phyloP scores from a whole-genome alignment of 2,113 vertebrate genomes.

The Scolopax mira region DNA sequence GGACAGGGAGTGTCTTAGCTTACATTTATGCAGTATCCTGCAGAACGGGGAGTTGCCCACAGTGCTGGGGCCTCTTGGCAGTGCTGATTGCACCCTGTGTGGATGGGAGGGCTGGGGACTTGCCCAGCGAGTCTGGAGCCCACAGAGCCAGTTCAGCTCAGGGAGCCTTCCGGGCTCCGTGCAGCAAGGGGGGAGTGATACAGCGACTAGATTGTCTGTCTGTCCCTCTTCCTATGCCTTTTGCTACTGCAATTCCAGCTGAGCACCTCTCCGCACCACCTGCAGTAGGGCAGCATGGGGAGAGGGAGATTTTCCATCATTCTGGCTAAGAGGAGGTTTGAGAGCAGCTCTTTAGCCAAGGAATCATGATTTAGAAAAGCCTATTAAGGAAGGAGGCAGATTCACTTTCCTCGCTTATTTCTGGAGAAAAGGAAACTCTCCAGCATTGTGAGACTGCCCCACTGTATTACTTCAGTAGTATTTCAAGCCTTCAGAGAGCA shows the following conservation, averaged over 20 bases:
- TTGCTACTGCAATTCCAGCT: neutral
- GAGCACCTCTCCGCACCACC: neutral
- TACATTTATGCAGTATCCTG: neutral
- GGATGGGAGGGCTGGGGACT: neutral
- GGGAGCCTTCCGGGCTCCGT: neutral
- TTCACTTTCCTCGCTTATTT: neutral
- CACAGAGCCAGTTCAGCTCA: neutral
- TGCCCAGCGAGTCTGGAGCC: fast-evolving
- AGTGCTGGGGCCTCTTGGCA: neutral
- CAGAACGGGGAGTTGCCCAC: fast-evolving
- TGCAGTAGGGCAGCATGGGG: neutral
- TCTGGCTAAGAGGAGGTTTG: neutral
- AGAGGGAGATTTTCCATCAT: neutral
- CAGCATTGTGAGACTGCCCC: neutral
- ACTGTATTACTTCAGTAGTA: neutral
- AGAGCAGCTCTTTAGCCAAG: neutral
- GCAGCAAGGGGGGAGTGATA: fast-evolving
- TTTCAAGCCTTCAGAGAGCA: neutral
- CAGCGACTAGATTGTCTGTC: neutral
- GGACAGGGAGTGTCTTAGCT: neutral
- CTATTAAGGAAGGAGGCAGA: neutral
- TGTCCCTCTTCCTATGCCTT: neutral
- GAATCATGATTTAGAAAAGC: neutral
- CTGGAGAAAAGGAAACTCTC: neutral
- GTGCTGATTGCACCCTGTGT: neutral